Evolutionary conservation across 2,888 invertebrate species (phyloP).

Genomic region (Psococerastis gibbosa): DNA sequence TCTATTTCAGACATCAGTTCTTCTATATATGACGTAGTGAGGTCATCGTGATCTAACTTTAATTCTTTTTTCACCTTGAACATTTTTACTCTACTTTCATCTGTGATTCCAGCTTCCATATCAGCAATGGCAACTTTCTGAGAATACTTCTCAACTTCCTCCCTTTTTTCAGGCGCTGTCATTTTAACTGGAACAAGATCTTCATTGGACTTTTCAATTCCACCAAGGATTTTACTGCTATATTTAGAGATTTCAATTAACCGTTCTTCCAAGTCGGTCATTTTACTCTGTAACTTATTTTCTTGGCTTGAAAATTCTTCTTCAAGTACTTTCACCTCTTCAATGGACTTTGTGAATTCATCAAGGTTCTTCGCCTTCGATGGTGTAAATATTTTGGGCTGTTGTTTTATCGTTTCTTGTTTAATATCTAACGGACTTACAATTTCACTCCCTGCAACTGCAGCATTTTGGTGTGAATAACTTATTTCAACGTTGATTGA

Average conservation of each 20-base stretch:
- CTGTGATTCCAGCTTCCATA: no score
- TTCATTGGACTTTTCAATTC: neutral
- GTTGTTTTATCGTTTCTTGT: neutral
- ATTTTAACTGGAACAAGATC: neutral
- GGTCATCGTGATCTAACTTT: slow-evolving; percentile 7
- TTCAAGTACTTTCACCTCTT: slow-evolving; percentile 2
- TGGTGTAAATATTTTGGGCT: neutral
- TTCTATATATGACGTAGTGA: slow-evolving; percentile 12
- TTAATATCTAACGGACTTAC: neutral
- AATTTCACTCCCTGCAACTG: neutral
- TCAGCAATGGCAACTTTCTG: no score
- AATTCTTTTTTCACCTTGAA: slow-evolving; percentile 8
- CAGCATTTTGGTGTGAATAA: neutral
- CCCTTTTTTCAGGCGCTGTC: neutral
- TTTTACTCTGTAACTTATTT: neutral
- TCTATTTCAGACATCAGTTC: slow-evolving; percentile 29
- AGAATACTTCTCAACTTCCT: no score
- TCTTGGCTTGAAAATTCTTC: neutral
- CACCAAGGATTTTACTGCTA: slow-evolving; percentile 2
- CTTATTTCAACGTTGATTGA: neutral
- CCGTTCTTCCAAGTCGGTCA: neutral
- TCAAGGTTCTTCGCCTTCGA: neutral
- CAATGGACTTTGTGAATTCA: neutral
- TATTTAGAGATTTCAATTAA: slow-evolving; percentile 1
- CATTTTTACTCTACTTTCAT: neutral